Evolutionary conservation across 2,888 invertebrate genomes (phyloP).

Genomic region (Eristalinus aeneus): DNA sequence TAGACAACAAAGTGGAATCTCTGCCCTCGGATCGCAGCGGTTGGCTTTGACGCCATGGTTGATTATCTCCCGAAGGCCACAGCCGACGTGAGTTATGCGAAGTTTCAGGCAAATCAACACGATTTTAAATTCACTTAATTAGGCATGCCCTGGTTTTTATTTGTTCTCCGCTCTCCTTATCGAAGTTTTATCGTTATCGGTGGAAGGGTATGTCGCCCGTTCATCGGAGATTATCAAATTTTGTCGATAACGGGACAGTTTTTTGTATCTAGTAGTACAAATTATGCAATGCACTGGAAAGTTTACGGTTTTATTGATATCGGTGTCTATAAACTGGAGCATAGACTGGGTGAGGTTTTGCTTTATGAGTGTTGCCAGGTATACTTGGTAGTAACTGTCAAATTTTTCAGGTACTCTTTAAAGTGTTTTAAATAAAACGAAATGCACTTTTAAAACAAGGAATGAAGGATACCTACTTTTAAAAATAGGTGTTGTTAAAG

Average conservation of each 20-base stretch:
- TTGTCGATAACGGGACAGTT: not conserved
- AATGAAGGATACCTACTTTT: too few species aligned
- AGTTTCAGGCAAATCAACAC: not conserved
- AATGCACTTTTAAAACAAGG: too few species aligned
- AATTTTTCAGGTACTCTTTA: too few species aligned
- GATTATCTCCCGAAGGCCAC: conserved; percentile 29
- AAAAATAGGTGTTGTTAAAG: too few species aligned
- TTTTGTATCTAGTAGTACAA: not conserved
- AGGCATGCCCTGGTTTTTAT: not conserved
- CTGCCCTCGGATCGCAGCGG: conserved; percentile 24
- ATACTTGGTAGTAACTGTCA: not conserved
- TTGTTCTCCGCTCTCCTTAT: not conserved
- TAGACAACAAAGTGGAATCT: conserved; percentile 46
- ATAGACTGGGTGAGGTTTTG: not conserved
- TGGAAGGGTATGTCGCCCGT: not conserved
- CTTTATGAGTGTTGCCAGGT: not conserved
- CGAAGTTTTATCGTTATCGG: conserved; percentile 1
- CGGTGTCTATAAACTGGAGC: not conserved
- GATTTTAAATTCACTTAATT: not conserved
- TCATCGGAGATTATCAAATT: not conserved
- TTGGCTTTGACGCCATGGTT: conserved; percentile 31
- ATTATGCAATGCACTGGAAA: not conserved
- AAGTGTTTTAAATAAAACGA: too few species aligned
- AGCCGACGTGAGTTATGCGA: not conserved
- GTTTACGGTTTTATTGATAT: not conserved